phyloP scores from a whole-genome alignment of 2,888 invertebrate genomes.

The Alcis repandata region DNA sequence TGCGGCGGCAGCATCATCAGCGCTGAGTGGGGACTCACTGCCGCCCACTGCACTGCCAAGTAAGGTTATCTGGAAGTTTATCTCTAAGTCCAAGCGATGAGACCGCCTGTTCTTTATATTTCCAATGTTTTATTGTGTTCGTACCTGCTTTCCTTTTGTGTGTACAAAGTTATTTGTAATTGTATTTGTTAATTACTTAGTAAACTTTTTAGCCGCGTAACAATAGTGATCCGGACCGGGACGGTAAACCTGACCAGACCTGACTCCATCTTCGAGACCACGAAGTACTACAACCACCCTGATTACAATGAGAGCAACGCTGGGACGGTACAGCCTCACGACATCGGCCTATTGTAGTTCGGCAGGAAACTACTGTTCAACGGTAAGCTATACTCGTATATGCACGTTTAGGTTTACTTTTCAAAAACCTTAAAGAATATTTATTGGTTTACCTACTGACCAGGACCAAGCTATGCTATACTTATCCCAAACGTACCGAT shows the following conservation, averaged over 20 bases:
- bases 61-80: too few relatives aligned
- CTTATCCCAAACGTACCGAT: too few relatives aligned
- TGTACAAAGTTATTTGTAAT: too few relatives aligned
- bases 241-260: slow-evolving; percentile 62
- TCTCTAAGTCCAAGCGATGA: too few relatives aligned
- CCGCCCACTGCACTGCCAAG: slow-evolving; percentile 67
- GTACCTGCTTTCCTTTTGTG: too few relatives aligned
- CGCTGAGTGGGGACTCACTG: slow-evolving; percentile 69
- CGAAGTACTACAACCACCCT: slow-evolving; percentile 66
- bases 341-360: slow-evolving; percentile 66
- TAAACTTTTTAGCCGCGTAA: slow-evolving; percentile 53
- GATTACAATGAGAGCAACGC: slow-evolving; percentile 55
- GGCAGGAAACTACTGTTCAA: slow-evolving; percentile 51
- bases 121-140: too few relatives aligned
- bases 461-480: too few relatives aligned
- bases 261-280: slow-evolving; percentile 62
- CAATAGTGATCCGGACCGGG: slow-evolving; percentile 66
- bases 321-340: slow-evolving; percentile 65
- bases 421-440: not conserved
- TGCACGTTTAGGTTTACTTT: not conserved
- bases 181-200: too few relatives aligned
- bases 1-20: slow-evolving; percentile 71
- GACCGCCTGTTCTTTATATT: too few relatives aligned
- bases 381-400: slow-evolving; percentile 35
- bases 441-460: too few relatives aligned